A percentile compares a stretch with the other conserved stretches of the same genome.
phyloP scores from a whole-genome alignment of 1,140 invertebrate genomes.

The Drepana arcuata region DNA sequence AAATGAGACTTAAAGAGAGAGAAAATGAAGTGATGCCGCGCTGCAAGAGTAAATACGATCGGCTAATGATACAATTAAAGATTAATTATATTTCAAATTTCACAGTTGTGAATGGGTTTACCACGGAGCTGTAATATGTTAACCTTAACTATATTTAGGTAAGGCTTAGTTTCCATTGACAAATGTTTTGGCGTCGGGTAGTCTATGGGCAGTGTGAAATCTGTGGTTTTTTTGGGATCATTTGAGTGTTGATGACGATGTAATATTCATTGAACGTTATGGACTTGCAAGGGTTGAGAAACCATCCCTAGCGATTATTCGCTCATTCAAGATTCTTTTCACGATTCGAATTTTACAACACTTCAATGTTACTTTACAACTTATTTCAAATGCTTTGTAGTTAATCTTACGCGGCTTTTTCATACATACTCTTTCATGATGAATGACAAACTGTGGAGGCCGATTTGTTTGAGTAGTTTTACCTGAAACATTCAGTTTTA shows the following conservation, averaged over 20 bases:
- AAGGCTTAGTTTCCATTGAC: no score
- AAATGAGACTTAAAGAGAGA: conserved; percentile 69
- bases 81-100: conserved; percentile 55
- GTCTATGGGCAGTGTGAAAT: conserved; percentile 30
- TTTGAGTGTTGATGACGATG: conserved; percentile 32
- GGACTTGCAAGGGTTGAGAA: conserved; percentile 13
- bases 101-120: conserved; percentile 39
- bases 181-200: conserved; percentile 32
- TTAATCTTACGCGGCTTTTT: no score
- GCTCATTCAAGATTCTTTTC: conserved; percentile 52
- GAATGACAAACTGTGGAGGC: no score
- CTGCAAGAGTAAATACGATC: conserved; percentile 56
- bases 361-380: conserved; percentile 30
- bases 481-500: no score
- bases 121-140: conserved; percentile 5
- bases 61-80: conserved; percentile 65
- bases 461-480: no score
- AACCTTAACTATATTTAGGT: no score
- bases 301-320: conserved; percentile 1
- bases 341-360: conserved; percentile 35
- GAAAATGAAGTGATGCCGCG: conserved; percentile 59
- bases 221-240: conserved; percentile 23
- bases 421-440: no score
- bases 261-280: conserved; percentile 27
- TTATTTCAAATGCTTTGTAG: no score